Evolutionary conservation across 2,888 invertebrate genomes (phyloP).

Genomic region (Thymelicus acteon): DNA sequence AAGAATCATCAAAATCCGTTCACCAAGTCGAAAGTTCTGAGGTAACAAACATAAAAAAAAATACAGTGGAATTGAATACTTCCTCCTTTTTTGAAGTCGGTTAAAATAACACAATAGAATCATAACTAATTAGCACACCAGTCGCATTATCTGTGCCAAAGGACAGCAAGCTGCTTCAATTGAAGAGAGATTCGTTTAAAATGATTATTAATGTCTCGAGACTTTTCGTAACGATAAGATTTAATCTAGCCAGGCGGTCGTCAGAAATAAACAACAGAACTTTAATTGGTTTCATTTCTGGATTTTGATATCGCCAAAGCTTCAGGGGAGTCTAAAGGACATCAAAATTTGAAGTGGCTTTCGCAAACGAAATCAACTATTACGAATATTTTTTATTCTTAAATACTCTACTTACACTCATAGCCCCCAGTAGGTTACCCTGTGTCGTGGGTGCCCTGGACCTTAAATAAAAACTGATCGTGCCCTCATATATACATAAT

Average conservation of each 20-base stretch:
- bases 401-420: too few relatives aligned
- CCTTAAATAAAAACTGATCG: too few relatives aligned
- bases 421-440: too few relatives aligned
- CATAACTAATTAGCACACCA: conserved; percentile 2
- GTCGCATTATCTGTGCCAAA: conserved; percentile 3
- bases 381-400: too few relatives aligned
- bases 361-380: not conserved
- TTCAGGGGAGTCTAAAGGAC: conserved; percentile 5
- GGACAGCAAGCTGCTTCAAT: conserved; percentile 8
- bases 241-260: conserved; percentile 26
- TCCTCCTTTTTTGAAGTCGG: too few relatives aligned
- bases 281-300: conserved; percentile 28
- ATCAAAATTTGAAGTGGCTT: not conserved
- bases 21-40: too few relatives aligned
- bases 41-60: too few relatives aligned
- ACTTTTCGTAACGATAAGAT: conserved; percentile 17
- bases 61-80: too few relatives aligned
- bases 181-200: conserved; percentile 12
- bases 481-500: too few relatives aligned
- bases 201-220: conserved; percentile 24
- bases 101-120: conserved; percentile 1
- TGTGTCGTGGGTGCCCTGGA: too few relatives aligned
- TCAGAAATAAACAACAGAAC: conserved; percentile 16
- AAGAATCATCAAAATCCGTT: too few relatives aligned
- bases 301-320: conserved; percentile 1